Percentiles rank a stretch among this genome's conserved stretches.
Conservation (phyloP, 2,113 vertebrate genomes). For the Pollimyrus isidori region DNA sequence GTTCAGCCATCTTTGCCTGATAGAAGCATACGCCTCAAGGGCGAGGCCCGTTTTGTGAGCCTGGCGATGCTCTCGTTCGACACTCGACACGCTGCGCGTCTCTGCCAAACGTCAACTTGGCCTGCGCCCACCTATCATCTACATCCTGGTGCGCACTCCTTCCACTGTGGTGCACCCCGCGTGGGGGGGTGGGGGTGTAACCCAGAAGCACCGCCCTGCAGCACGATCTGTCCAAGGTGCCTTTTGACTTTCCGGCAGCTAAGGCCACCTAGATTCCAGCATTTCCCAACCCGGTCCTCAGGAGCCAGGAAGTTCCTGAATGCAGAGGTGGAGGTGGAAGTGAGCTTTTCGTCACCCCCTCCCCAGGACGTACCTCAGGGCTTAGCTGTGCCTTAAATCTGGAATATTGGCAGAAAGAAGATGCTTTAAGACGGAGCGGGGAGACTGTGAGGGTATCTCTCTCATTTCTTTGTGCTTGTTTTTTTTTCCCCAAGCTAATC, state of each 20-base stretch:
- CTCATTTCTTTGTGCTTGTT: neutral
- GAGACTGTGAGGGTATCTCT: neutral
- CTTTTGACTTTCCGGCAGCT: neutral
- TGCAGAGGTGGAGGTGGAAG: neutral
- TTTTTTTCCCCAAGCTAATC: neutral
- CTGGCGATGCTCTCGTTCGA: neutral
- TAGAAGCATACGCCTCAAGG: neutral
- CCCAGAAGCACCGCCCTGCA: neutral
- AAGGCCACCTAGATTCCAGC: neutral
- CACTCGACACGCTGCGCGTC: neutral
- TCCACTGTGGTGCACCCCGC: neutral
- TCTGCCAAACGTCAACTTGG: neutral
- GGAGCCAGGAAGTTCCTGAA: neutral
- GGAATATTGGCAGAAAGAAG: neutral
- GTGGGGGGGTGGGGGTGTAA: too few species aligned
- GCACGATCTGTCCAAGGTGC: neutral
- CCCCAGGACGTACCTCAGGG: neutral
- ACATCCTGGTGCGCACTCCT: neutral
- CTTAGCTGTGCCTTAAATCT: neutral
- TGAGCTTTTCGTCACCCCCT: neutral
- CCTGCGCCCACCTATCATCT: neutral
- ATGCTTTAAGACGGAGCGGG: neutral
- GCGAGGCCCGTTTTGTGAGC: neutral
- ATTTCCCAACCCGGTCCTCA: neutral
- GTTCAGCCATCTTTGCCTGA: neutral